Base-by-base conservation (phyloP, 2,888 invertebrate species). In the Ethmia dodecea region DNA sequence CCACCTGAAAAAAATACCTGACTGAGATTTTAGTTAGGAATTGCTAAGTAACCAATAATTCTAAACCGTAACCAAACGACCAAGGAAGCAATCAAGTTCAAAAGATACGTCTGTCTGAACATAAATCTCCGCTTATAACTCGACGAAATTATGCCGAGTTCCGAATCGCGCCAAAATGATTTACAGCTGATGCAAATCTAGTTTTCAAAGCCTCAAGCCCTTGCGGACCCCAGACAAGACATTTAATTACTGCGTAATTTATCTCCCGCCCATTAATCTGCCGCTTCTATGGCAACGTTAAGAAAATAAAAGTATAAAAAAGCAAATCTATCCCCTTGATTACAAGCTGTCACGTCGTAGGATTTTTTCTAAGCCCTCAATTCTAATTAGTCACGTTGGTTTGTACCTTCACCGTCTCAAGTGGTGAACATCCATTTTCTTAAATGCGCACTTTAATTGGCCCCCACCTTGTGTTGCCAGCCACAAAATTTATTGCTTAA, bases 401-500 rank as follows among this genome's bases (percentile, higher is more conserved):
- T 60, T 51, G 52, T 47, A 50, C 38, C 47, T 53, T 49, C 49
- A 48, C 52, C 55, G 50, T 48, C 60, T 64, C n/a, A n/a, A n/a
- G n/a, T n/a, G 65, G 65, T 66, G 64, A 75, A 69, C 78, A 83
- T 78, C 67, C 71, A 80, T 83, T 86, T 81, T 75, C 75, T 74
- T 76, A 77, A 83, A 77, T 64, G 80, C 75, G 47, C 60, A 43
- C 45, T 71, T 73, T 79, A 83, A 83, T 79, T 74, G 79, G 72
- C 75, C 83, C 77, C 80, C 73, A 83, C 83, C 80, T 83, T 73
- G 68, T 73, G 81, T 74, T 78, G 72, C 78, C 77, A 73, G 81
- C 76, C 72, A 62, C 77, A 69, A 81, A 86, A 87, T 87, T 86
- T 87, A 87, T 87, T 86, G 66, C 87, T 87, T 87, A 87, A 87